Evolutionary conservation across 2,113 vertebrate genomes (phyloP).

Genomic region (Paradoxurus hermaphroditus): DNA sequence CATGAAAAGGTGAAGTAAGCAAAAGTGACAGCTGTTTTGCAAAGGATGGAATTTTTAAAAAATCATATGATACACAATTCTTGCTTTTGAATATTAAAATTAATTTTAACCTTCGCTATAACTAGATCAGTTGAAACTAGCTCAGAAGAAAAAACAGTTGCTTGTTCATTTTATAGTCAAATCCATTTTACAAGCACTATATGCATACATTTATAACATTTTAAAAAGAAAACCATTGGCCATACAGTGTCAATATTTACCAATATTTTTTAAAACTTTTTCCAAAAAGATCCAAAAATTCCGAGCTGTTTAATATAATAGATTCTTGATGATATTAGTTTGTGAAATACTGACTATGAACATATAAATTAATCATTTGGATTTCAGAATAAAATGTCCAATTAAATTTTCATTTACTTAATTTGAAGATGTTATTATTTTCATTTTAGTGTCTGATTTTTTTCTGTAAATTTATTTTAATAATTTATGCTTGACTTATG

Average conservation of each 20-base stretch:
- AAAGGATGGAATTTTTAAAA: background rate
- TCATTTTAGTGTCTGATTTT: background rate
- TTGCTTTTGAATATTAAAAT: background rate
- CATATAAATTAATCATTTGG: background rate
- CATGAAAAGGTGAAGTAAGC: background rate
- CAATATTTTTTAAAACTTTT: background rate
- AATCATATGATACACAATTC: background rate
- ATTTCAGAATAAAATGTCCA: background rate
- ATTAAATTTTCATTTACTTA: background rate
- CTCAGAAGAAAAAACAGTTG: background rate
- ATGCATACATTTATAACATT: background rate
- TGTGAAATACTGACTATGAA: slow-evolving; percentile 4
- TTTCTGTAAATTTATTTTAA: background rate
- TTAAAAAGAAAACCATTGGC: background rate
- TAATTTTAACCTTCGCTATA: background rate
- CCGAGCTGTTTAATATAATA: background rate
- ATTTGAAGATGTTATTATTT: background rate
- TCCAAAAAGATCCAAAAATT: background rate
- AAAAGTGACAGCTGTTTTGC: background rate
- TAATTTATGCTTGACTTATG: background rate
- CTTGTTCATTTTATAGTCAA: background rate
- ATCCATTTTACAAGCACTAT: background rate
- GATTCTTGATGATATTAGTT: background rate
- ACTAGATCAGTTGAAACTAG: background rate
- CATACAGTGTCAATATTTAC: background rate